Evolutionary conservation across 2,113 vertebrate genomes (phyloP).

Genomic region (Chionis minor): DNA sequence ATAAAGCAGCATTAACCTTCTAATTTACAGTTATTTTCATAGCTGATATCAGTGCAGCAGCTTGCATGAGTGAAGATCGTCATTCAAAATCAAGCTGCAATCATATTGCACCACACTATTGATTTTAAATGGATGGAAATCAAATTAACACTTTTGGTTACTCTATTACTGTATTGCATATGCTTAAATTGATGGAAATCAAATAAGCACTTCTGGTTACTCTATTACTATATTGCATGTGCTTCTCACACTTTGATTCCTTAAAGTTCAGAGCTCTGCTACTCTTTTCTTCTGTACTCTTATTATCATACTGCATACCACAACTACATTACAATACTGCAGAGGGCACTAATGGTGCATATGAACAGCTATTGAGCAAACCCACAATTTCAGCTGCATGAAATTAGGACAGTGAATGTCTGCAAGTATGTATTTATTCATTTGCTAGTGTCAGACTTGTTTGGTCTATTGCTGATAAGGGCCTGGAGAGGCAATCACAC

Average conservation of each 20-base stretch:
- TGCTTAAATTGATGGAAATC: background rate
- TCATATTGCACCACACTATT: background rate
- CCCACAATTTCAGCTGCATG: background rate
- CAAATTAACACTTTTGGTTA: background rate
- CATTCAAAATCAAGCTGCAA: background rate
- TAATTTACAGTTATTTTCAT: background rate
- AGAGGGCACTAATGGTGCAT: slow-evolving; percentile 69
- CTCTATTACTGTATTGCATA: background rate
- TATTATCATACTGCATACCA: background rate
- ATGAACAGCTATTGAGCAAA: background rate
- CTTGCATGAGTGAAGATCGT: background rate
- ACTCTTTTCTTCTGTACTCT: background rate
- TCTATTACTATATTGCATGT: background rate
- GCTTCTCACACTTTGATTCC: background rate
- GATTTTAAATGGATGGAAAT: background rate
- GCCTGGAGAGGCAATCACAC: background rate
- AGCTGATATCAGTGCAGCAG: background rate
- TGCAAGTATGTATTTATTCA: background rate
- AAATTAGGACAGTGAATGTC: background rate
- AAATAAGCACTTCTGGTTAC: background rate
- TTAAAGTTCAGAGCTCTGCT: background rate
- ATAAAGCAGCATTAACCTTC: accelerated
- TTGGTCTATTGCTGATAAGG: background rate
- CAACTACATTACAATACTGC: slow-evolving; percentile 17
- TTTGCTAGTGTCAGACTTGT: background rate